Base-by-base conservation (phyloP, 1,140 invertebrate genomes). In the Archivesica marissinica region DNA sequence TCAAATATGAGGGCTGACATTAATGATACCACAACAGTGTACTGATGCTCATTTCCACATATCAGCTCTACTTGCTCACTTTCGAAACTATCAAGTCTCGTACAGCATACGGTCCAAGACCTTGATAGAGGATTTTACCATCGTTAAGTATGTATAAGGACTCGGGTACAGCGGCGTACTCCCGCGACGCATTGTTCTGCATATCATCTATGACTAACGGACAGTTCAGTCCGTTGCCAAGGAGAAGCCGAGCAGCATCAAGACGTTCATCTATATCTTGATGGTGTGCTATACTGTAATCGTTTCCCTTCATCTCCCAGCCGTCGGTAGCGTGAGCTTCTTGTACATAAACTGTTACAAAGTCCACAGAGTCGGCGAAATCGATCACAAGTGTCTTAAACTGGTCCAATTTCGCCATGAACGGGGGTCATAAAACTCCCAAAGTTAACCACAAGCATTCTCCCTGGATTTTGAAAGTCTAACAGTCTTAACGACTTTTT, bases 381-480 rank as follows among this genome's bases (percentile, higher is more conserved):
- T 90, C 70, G n/a, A 54, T 15, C 30, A 87, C 83, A 44, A 90
- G 39, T 64, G 68, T 38, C 13, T 85, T 85, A 68, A 90, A 89
- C 38, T 77, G 74, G 17, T 78, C 82, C 59, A 90, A 61, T 39
- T 88, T 86, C 47, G 74, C 83, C 77, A 90, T 88, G 64, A 90
- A 90, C 56, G 88, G 82, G 6, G 89, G 88, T 91, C 90, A 92
- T 90, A 76, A 90, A 92, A 78, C 89, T 91, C 0, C 91, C 91
- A 66, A 92, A 91, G 85, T 88, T 88, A 9, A 92, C 77, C 28
- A 91, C 86, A 56, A 92, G 84, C 1, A 90, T 87, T n/a, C 91
- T 80, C 20, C 75, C 86, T 1, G 47, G 66, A 59, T 85, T 87
- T 59, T 54, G 25, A 79, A 79, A 88, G 70, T 91, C 88, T 44